These are phyloP conservation scores for Chloroclystis v-ata DNA, from an alignment of 2,888 invertebrate genomes.

Conservation along the genomic window DNA sequence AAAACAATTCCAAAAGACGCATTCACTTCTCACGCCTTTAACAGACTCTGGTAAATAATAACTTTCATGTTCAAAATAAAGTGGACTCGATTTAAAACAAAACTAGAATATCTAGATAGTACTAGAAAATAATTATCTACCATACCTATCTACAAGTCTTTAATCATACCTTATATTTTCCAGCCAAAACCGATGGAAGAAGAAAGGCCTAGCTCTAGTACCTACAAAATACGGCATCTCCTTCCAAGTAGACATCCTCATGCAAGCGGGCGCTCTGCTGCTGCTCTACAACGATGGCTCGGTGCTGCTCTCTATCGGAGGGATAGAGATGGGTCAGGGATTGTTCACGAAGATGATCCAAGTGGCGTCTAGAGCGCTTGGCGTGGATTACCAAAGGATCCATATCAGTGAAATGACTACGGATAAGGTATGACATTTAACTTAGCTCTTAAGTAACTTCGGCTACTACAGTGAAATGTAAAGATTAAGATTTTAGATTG, in stretches of 20 bases:
- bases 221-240: slow-evolving; percentile 88
- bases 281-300: slow-evolving; percentile 88
- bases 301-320: slow-evolving; percentile 87
- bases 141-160: no score
- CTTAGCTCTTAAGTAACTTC: no score
- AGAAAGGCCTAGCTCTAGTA: slow-evolving; percentile 84
- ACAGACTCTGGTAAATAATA: no score
- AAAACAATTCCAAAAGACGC: no score
- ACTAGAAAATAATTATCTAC: no score
- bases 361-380: slow-evolving; percentile 83
- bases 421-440: slow-evolving; percentile 76
- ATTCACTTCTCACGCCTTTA: no score
- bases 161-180: slow-evolving; percentile 38
- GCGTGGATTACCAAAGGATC: slow-evolving; percentile 80
- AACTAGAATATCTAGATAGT: no score
- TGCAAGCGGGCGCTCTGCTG: slow-evolving; percentile 88
- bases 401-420: slow-evolving; percentile 86
- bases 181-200: slow-evolving; percentile 85
- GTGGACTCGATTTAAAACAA: no score
- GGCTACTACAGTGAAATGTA: no score
- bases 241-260: slow-evolving; percentile 81
- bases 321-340: slow-evolving; percentile 95
- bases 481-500: no score
- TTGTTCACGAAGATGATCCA: slow-evolving; percentile 93
- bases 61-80: no score